Percentiles rank a stretch among this genome's conserved stretches.
Evolutionary conservation across 1,140 invertebrate genomes (phyloP).

Genomic region (Atta colombica): DNA sequence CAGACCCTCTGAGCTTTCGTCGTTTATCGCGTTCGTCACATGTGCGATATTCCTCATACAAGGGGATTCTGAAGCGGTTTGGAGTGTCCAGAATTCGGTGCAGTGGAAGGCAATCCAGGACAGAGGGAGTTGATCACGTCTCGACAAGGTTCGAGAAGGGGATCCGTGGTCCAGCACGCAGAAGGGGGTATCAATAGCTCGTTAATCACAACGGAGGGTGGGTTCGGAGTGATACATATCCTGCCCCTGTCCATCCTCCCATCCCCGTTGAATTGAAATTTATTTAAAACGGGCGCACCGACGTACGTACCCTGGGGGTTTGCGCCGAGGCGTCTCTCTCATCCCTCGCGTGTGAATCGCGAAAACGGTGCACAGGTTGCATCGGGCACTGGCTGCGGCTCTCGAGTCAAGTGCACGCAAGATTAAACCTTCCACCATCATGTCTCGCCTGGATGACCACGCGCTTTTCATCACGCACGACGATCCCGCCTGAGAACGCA

Average conservation of each 20-base stretch:
- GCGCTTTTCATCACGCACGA: constrained; percentile 30
- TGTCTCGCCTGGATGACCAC: constrained; percentile 48
- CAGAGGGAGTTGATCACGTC: constrained; percentile 38
- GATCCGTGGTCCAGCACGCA: constrained; percentile 50
- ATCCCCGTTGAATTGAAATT: constrained; percentile 80
- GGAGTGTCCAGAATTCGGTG: constrained; percentile 51
- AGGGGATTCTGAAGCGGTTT: constrained; percentile 25
- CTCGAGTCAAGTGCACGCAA: constrained; percentile 80
- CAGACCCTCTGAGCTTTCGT: constrained; percentile 28
- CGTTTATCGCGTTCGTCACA: constrained; percentile 69
- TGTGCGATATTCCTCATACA: constrained; percentile 77
- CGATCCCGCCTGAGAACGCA: constrained; percentile 62
- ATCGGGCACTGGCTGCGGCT: constrained; percentile 53
- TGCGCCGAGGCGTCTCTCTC: constrained; percentile 16
- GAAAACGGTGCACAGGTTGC: constrained; percentile 82
- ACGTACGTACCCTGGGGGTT: constrained; percentile 47
- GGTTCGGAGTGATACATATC: constrained; percentile 57
- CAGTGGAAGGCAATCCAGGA: constrained; percentile 22
- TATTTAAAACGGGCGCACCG: constrained; percentile 82
- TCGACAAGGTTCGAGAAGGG: constrained; percentile 39
- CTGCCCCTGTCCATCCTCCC: not conserved
- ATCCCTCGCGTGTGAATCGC: constrained; percentile 79
- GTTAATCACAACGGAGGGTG: constrained; percentile 79
- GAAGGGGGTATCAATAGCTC: constrained; percentile 85
- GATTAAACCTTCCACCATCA: constrained; percentile 71